A percentile compares a stretch with the other conserved stretches of the same genome.
These are phyloP conservation scores for Orcinus orca DNA, from an alignment of 2,113 vertebrate species.

Conservation along the genomic window DNA sequence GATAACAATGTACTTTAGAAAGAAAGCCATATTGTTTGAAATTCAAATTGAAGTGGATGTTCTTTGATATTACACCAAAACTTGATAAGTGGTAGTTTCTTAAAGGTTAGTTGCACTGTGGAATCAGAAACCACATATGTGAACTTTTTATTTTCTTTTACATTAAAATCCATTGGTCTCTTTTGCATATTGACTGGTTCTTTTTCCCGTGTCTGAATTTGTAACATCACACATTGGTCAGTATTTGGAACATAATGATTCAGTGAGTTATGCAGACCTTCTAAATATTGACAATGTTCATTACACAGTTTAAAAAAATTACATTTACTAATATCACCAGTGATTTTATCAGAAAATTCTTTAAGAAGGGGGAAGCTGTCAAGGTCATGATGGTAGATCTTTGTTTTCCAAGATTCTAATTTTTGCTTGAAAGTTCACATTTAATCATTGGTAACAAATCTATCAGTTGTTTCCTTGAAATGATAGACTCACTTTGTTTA, in stretches of 20 bases:
- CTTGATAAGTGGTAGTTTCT: not conserved
- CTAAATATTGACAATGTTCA: not conserved
- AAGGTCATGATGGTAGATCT: not conserved
- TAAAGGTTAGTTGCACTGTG: not conserved
- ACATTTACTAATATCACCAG: not conserved
- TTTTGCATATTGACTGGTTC: not conserved
- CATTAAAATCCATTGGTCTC: not conserved
- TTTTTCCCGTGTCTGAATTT: not conserved
- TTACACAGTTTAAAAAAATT: not conserved
- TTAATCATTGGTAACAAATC: not conserved
- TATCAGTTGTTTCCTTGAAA: not conserved
- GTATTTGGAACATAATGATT: not conserved
- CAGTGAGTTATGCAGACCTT: not conserved
- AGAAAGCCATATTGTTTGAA: not conserved
- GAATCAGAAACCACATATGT: not conserved
- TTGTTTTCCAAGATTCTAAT: not conserved
- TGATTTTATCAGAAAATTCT: not conserved
- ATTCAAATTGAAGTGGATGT: not conserved
- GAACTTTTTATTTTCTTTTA: not conserved
- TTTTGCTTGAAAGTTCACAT: not conserved
- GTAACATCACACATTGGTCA: not conserved
- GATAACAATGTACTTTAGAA: not conserved
- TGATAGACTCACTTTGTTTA: not conserved
- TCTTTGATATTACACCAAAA: not conserved
- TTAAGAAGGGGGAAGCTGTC: not conserved